phyloP scores from a whole-genome alignment of 2,797 vertebrate species.

The Hydrocynus forskahlii region DNA sequence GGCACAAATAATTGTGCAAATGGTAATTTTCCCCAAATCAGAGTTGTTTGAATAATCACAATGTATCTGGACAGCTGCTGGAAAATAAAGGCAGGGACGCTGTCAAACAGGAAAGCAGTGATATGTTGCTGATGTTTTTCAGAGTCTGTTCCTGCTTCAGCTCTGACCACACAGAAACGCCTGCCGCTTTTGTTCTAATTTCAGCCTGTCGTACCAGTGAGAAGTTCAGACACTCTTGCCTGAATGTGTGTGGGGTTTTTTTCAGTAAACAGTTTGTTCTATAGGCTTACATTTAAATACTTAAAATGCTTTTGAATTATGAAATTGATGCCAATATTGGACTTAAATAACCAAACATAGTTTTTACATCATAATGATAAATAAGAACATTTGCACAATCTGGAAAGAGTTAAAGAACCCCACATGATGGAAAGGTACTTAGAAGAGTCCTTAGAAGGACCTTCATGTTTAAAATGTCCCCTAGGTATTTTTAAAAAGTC shows the following conservation, averaged over 20 bases:
- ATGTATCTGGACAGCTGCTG: conserved; percentile 28
- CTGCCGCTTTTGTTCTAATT: conserved; percentile 59
- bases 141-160: conserved; percentile 33
- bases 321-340: no score
- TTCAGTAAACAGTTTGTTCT: not conserved
- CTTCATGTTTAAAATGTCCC: no score
- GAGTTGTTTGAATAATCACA: conserved; percentile 24
- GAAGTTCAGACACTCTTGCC: not conserved
- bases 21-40: not conserved
- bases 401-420: no score
- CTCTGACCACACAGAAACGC: conserved; percentile 5
- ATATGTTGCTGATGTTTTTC: conserved; percentile 42
- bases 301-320: no score
- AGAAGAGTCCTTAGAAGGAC: no score
- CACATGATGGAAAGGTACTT: no score
- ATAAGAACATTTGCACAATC: no score
- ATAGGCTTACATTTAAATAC: not conserved
- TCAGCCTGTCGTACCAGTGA: conserved; percentile 58
- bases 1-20: conserved; percentile 8
- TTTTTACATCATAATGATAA: no score
- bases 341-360: no score
- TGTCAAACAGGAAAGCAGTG: conserved; percentile 51
- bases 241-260: not conserved
- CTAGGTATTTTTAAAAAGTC: no score
- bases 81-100: conserved; percentile 41